Conservation (phyloP, 2,888 invertebrate genomes). For the Zele albiditarsus region DNA sequence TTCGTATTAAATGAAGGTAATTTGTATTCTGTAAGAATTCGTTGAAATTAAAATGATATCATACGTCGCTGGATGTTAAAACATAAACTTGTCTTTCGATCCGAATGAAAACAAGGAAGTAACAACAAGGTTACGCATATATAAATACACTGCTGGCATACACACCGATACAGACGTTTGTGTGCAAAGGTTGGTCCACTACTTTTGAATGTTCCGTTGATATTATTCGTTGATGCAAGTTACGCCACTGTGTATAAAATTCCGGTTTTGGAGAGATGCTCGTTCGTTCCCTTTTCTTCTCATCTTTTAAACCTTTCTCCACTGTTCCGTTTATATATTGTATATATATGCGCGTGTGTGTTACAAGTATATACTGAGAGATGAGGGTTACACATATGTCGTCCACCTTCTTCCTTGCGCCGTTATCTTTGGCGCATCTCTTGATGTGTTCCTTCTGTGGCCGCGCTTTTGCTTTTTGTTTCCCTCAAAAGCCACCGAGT, state of each 20-base stretch:
- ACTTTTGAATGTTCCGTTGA: constrained; percentile 40
- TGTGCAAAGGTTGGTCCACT: constrained; percentile 46
- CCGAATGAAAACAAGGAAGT: background rate
- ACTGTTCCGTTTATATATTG: background rate
- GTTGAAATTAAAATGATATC: background rate
- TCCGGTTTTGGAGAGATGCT: constrained; percentile 67
- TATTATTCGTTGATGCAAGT: constrained; percentile 56
- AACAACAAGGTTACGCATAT: background rate
- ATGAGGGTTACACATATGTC: background rate
- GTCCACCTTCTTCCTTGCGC: constrained; percentile 19
- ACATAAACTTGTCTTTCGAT: background rate
- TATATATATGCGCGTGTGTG: background rate
- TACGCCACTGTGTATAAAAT: constrained; percentile 70
- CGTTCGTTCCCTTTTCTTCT: constrained; percentile 46
- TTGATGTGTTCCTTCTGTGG: constrained; percentile 18
- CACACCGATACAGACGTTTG: background rate
- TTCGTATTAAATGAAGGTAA: background rate
- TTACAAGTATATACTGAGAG: background rate
- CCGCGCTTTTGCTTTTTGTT: constrained; percentile 31
- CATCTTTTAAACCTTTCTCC: constrained; percentile 38
- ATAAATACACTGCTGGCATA: background rate
- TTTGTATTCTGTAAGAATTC: background rate
- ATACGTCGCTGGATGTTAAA: background rate
- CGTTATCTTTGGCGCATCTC: constrained; percentile 27
- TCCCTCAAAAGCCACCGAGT: constrained; percentile 18